Evolutionary conservation across 2,797 vertebrate species (phyloP).

Genomic region (Meriones psammophilus): DNA sequence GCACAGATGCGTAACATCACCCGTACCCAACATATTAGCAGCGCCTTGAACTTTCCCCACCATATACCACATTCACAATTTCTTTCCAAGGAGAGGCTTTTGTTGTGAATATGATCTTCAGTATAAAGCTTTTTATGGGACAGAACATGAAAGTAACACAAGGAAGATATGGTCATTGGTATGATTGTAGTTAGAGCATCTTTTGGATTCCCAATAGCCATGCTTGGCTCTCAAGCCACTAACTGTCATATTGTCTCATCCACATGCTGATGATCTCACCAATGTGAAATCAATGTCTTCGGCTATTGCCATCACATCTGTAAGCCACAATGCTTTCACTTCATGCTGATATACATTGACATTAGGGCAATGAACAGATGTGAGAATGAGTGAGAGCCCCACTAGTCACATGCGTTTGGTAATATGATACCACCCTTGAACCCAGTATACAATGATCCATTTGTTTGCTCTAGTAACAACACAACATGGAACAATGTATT

Average conservation of each 20-base stretch:
- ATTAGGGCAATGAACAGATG: neutral
- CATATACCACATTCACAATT: neutral
- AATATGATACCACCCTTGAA: neutral
- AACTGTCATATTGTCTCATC: neutral
- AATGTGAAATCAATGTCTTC: neutral
- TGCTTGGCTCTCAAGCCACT: too few relatives aligned
- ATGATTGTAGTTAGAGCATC: neutral
- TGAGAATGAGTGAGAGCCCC: neutral
- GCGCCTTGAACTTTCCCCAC: neutral
- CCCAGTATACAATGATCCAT: neutral
- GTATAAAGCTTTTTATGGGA: neutral
- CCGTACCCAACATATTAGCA: neutral
- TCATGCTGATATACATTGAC: neutral
- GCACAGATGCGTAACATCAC: accelerated
- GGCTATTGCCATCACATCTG: neutral
- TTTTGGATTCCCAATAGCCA: accelerated
- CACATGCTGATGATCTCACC: neutral
- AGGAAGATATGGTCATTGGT: accelerated
- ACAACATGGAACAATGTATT: neutral
- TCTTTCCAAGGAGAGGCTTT: neutral
- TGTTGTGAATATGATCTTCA: neutral
- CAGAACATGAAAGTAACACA: neutral
- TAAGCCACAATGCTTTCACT: neutral
- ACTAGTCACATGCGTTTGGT: neutral
- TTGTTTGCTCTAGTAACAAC: neutral